Conservation (phyloP, 2,797 vertebrate genomes). For the Sebastes miniatus region DNA sequence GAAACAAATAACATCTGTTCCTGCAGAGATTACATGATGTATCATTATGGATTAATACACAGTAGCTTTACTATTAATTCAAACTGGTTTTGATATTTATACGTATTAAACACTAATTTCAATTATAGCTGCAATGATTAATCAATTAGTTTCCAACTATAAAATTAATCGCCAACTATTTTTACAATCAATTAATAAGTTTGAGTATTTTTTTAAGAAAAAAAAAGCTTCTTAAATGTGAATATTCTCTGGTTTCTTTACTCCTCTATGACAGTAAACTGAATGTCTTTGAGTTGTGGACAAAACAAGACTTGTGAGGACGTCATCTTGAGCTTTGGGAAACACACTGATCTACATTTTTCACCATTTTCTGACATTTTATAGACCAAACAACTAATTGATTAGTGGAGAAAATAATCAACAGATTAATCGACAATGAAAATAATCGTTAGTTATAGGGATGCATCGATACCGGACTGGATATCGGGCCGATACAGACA, state of each 20-base stretch:
- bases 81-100: neutral
- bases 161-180: too few relatives aligned
- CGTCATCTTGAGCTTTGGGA: too few relatives aligned
- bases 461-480: neutral
- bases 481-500: neutral
- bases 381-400: too few relatives aligned
- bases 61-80: neutral
- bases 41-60: neutral
- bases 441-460: neutral
- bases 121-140: too few relatives aligned
- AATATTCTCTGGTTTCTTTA: too few relatives aligned
- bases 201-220: neutral
- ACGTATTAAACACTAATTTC: neutral
- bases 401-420: neutral
- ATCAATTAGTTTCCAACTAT: too few relatives aligned
- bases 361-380: too few relatives aligned
- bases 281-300: too few relatives aligned
- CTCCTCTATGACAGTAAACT: too few relatives aligned
- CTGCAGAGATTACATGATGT: neutral
- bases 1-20: neutral
- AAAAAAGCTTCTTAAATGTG: neutral
- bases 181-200: too few relatives aligned
- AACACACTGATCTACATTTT: neutral
- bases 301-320: fast-evolving
- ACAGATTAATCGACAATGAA: neutral